These are phyloP conservation scores for Sphaerophoria rueppellii DNA, from an alignment of 2,888 invertebrate genomes.

Conservation along the genomic window DNA sequence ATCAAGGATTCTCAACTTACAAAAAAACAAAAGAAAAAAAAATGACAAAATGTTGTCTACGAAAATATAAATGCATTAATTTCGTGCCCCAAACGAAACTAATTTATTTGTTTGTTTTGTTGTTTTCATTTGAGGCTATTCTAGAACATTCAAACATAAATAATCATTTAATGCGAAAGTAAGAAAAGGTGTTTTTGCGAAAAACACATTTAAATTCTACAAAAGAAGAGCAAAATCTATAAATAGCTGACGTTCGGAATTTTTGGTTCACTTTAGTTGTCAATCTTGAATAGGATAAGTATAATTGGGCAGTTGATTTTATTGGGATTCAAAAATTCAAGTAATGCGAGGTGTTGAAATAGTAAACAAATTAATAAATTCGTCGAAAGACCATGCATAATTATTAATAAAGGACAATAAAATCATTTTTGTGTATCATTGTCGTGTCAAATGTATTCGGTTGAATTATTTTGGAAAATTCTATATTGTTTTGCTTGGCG, in stretches of 20 bases:
- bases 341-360: not conserved
- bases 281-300: not conserved
- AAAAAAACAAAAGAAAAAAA: not conserved
- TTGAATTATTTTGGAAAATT: too few species aligned
- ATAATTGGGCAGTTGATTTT: not conserved
- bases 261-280: not conserved
- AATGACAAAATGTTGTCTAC: not conserved
- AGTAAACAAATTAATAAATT: not conserved
- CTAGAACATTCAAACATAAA: constrained; percentile 48
- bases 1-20: too few species aligned
- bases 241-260: not conserved
- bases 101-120: not conserved
- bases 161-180: constrained; percentile 33
- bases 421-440: too few species aligned
- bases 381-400: too few species aligned
- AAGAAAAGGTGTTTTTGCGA: constrained; percentile 52
- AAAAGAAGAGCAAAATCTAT: not conserved
- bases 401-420: too few species aligned
- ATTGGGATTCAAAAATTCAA: not conserved
- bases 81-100: not conserved
- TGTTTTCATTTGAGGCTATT: constrained; percentile 3
- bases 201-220: constrained; percentile 25
- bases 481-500: too few species aligned
- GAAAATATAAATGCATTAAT: constrained; percentile 4
- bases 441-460: too few species aligned